Evolutionary conservation across 1,140 invertebrate species (phyloP).

Genomic region (Bilobella aurantiaca): DNA sequence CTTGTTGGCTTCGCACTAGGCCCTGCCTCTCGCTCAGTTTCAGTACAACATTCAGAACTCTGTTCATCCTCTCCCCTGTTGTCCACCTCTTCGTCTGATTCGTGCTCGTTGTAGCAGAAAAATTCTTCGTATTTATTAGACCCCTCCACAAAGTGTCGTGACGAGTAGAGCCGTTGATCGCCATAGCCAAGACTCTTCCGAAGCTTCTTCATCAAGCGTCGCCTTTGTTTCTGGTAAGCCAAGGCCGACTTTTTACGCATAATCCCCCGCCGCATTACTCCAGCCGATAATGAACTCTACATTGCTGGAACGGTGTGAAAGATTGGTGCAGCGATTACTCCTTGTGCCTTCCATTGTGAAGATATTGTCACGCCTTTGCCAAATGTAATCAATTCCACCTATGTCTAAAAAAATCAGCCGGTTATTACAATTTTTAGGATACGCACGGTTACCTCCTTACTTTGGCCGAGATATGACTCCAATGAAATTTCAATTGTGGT

Average conservation of each 20-base stretch:
- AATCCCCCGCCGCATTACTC: slow-evolving; percentile 26
- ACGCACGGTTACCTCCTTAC: no score
- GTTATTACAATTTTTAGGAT: no score
- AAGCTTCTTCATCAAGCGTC: slow-evolving; percentile 22
- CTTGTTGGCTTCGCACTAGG: neutral
- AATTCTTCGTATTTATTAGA: slow-evolving; percentile 80
- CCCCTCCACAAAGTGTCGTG: slow-evolving; percentile 31
- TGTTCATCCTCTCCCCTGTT: neutral
- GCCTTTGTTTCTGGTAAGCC: slow-evolving; percentile 17
- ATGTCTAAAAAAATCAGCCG: no score
- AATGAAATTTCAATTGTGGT: no score
- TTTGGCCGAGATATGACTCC: no score
- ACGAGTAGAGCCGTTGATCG: slow-evolving; percentile 31
- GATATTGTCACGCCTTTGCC: no score
- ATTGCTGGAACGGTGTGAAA: slow-evolving; percentile 9
- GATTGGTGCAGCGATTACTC: slow-evolving; percentile 3
- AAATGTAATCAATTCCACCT: no score
- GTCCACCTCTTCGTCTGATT: slow-evolving; percentile 59
- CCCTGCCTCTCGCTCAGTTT: neutral
- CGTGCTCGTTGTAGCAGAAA: slow-evolving; percentile 72
- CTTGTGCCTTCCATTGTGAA: slow-evolving; percentile 7
- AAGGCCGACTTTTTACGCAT: slow-evolving; percentile 15
- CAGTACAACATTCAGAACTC: neutral
- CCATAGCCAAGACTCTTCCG: slow-evolving; percentile 24
- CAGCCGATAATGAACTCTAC: slow-evolving; percentile 31